Evolutionary conservation across 2,888 invertebrate species (phyloP), one percentile per base, ranked within the genome.

Genomic region (Plebejus melissa): DNA sequence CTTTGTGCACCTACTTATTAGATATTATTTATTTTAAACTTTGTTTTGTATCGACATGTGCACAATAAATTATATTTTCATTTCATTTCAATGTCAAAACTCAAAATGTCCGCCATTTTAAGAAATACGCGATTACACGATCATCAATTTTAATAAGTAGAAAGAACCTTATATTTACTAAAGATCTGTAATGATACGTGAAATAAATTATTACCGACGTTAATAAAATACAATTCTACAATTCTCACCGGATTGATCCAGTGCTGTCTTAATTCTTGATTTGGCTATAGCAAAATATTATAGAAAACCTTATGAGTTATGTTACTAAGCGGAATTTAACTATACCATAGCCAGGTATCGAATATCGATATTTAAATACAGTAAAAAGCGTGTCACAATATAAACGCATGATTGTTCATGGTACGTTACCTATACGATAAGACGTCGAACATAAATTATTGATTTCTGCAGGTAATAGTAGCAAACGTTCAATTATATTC

Each of bases 381-480:
- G 54, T 72, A 72, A 54, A 72, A 72, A 72, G 72, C 36, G 72
- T 54, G 72, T 72, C 72, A 72, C 72, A 72, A 72, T 72, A 54
- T 72, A 72, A 54, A 54, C 32, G 72, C 32, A 50, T 50, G 54
- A 72, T 72, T 72, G 54, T 72, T 46, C 72, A 72, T 50, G 72
- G 72, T 54, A 5, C 65, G 28, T 70, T 70, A 71, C 46, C 50
- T 71, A 54, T 16, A 36, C 72, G 72, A 72, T 72, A 72, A 72
- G 72, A 54, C 50, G 54, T 54, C 50, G 16, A 32, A 22, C 22
- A 22, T 22, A 65, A 72, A 72, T 22, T 6, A 50, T 71, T 50
- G 72, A 72, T 36, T 54, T 16, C 5, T 50, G 28, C 72, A 46
- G 46, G 50, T 32, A 72, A 71, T 71, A 71, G 70, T 22, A 7